Conservation (phyloP, 2,797 vertebrate genomes). For the Enteromius trimaculatus region DNA sequence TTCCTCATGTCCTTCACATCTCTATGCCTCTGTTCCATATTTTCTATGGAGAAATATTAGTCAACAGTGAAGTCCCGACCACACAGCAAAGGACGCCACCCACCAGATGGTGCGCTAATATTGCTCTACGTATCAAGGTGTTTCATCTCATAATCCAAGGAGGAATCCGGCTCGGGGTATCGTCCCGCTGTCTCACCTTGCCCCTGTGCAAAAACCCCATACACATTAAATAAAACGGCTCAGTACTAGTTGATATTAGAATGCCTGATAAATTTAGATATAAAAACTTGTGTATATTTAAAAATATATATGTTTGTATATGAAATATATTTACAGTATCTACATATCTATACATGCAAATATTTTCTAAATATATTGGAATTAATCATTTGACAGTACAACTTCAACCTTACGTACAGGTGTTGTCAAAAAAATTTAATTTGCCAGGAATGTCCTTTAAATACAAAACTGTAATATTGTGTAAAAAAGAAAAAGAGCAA, state of each 20-base stretch:
- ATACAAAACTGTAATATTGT: neutral
- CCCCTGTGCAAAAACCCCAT: conserved; percentile 38
- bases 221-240: conserved; percentile 50
- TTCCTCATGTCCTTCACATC: conserved; percentile 74
- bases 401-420: too few relatives aligned
- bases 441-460: neutral
- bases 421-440: too few relatives aligned
- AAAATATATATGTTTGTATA: too few relatives aligned
- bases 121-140: conserved; percentile 79
- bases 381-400: too few relatives aligned
- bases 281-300: too few relatives aligned
- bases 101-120: conserved; percentile 82
- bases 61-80: conserved; percentile 70
- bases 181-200: conserved; percentile 72
- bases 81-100: conserved; percentile 73
- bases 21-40: conserved; percentile 66
- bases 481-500: neutral
- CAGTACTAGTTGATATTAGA: neutral
- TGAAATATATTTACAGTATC: too few relatives aligned
- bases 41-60: conserved; percentile 75
- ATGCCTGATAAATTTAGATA: neutral
- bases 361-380: too few relatives aligned
- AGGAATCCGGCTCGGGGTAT: conserved; percentile 67
- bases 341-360: too few relatives aligned
- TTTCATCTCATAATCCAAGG: conserved; percentile 81